These are phyloP conservation scores for Onthophagus sagittarius DNA, from an alignment of 2,888 invertebrate species.

Conservation along the genomic window DNA sequence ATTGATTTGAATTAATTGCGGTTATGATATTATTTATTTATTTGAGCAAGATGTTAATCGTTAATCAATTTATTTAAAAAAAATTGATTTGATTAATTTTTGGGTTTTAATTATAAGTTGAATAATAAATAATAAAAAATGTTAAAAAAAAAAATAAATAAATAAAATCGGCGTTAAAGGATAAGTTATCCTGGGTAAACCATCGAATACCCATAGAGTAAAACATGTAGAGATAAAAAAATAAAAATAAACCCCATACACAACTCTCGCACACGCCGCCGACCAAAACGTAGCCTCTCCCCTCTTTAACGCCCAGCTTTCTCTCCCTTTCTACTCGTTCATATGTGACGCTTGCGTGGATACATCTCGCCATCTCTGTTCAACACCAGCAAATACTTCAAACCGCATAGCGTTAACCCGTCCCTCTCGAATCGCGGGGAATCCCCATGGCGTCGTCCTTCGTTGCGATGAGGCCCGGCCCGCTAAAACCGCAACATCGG, in stretches of 20 bases:
- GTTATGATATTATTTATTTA: too few relatives aligned
- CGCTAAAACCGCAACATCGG: slow-evolving; percentile 65
- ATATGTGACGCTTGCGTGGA: slow-evolving; percentile 48
- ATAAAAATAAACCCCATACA: background rate
- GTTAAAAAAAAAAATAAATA: too few relatives aligned
- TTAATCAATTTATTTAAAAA: too few relatives aligned
- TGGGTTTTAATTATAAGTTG: too few relatives aligned
- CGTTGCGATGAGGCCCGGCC: slow-evolving; percentile 65
- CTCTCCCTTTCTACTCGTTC: slow-evolving; percentile 25
- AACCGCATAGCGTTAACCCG: slow-evolving; percentile 56
- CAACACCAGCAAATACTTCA: slow-evolving; percentile 55
- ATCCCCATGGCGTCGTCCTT: slow-evolving; percentile 64
- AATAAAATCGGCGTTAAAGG: slow-evolving; percentile 35
- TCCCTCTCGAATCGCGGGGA: slow-evolving; percentile 54
- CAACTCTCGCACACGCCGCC: too few relatives aligned
- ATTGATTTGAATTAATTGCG: background rate
- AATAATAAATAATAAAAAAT: too few relatives aligned
- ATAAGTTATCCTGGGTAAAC: slow-evolving; percentile 47
- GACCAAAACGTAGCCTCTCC: background rate
- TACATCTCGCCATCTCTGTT: slow-evolving; percentile 49
- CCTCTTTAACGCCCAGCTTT: slow-evolving; percentile 17
- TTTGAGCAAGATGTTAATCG: too few relatives aligned
- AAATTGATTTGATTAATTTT: too few relatives aligned
- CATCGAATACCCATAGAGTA: slow-evolving; percentile 9
- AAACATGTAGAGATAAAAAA: background rate